Conservation (phyloP, 2,888 invertebrate genomes). For the Sesamia inferens region DNA sequence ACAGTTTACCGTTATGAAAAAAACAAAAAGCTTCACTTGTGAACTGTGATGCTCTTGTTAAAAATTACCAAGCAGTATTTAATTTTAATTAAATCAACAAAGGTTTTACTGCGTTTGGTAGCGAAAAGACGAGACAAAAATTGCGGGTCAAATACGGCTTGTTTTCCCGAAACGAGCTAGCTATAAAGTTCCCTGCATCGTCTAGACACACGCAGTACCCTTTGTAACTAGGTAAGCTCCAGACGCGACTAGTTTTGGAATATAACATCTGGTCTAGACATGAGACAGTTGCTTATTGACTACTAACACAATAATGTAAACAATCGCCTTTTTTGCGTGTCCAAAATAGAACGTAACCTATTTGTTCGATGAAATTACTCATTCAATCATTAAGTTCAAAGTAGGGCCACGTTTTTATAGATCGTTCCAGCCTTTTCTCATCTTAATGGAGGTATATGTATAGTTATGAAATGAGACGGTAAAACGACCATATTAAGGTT, state of each 20-base stretch:
- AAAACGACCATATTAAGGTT: conserved; percentile 6
- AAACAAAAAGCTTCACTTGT: conserved; percentile 61
- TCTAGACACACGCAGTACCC: conserved; percentile 77
- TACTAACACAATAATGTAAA: conserved; percentile 62
- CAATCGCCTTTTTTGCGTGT: conserved; percentile 58
- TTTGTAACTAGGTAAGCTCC: conserved; percentile 54
- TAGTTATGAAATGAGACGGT: conserved; percentile 11
- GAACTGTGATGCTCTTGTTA: conserved; percentile 21
- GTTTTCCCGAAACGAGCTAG: conserved; percentile 59
- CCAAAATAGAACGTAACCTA: conserved; percentile 60
- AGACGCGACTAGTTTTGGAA: conserved; percentile 67
- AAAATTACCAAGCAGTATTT: conserved; percentile 31
- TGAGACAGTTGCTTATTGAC: conserved; percentile 64
- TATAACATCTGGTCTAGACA: conserved; percentile 70
- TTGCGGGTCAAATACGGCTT: conserved; percentile 20
- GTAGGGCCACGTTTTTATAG: conserved; percentile 42
- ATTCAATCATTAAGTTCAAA: conserved; percentile 51
- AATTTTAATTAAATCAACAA: conserved; percentile 24
- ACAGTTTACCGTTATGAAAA: conserved; percentile 61
- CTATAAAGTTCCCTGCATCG: conserved; percentile 68
- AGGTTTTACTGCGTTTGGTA: neutral
- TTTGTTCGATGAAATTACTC: conserved; percentile 51
- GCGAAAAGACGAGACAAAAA: conserved; percentile 3
- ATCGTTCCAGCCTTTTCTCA: conserved; percentile 13
- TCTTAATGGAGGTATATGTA: conserved; percentile 32